Base-by-base conservation (phyloP, 2,113 vertebrate species). In the Calyptommatus sinebrachiatus region DNA sequence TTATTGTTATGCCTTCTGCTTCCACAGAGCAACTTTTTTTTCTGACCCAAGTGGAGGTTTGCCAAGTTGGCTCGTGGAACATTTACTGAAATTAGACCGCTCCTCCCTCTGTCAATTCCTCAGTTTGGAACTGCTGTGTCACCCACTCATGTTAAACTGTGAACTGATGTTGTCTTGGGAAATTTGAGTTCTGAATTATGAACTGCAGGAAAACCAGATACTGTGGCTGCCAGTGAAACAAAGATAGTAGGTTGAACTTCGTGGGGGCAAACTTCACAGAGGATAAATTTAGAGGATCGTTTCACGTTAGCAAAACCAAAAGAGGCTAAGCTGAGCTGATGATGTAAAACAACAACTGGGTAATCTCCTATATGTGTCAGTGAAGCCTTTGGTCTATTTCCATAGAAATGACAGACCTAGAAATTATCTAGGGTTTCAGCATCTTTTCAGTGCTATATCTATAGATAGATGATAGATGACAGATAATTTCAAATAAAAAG, bases 1-100 rank as follows among this genome's bases (percentile, higher is more conserved):
- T 94, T 94, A 93, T 95, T 93, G 89, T 91, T 89, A 92, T 94
- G 94, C 92, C 93, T 94, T 93, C 90, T 91, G 94, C 87, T 85
- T 92, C 88, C 90, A 96, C 93, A 94, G 89, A 96, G 94, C 93
- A 95, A 92, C 90, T 83, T 88, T 95, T 88, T 95, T 96, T 95
- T 96, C 93, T 87, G 92, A 91, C 95, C 93, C 89, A 89, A 5
- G 86, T 93, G 95, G 95, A 95, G 88, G 83, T 69, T 2, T 77
- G 95, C 96, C 96, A 96, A 93, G 84, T 94, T 92, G 95, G 96
- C 94, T 94, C 94, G 91, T 86, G 35, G 78, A 86, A 67, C 78
- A 82, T 76, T 83, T 93, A 93, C 92, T 95, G 95, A 96, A 96
- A 93, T 94, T 89, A 92, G 95, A 95, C 91, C 89, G 87, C 89